Percentiles rank a stretch among this genome's conserved stretches.
Evolutionary conservation across 2,113 vertebrate genomes (phyloP).

Genomic region (Zosterops borbonicus): DNA sequence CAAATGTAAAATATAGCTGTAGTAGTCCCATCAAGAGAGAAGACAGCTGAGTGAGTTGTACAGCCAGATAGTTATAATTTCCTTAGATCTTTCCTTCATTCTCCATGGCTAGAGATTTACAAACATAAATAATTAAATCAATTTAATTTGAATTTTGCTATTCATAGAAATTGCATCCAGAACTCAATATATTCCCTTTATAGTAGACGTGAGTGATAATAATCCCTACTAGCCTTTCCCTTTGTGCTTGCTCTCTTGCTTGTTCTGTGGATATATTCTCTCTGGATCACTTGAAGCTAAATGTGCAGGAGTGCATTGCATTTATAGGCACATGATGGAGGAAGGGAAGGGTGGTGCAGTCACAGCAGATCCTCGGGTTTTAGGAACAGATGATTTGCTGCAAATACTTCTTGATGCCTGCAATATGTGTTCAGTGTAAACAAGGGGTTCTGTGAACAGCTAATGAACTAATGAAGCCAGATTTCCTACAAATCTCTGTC

Average conservation of each 20-base stretch:
- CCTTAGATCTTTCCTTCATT: background rate
- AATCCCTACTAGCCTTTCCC: background rate
- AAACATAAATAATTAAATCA: background rate
- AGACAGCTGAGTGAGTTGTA: background rate
- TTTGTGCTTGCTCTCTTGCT: background rate
- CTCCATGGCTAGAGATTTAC: background rate
- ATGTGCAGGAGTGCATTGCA: background rate
- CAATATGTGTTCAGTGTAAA: constrained; percentile 39
- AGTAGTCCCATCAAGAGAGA: background rate
- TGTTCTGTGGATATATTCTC: background rate
- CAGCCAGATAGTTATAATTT: background rate
- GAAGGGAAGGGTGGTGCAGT: background rate
- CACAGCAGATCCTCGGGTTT: background rate
- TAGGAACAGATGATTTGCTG: background rate
- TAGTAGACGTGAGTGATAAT: background rate
- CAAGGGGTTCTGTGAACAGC: constrained; percentile 19
- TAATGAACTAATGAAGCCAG: constrained; percentile 46
- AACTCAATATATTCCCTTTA: background rate
- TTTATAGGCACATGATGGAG: background rate
- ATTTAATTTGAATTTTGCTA: background rate
- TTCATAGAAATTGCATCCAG: background rate
- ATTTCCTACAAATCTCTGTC: constrained; percentile 23
- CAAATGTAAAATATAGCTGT: background rate
- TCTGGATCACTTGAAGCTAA: background rate
- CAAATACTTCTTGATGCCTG: constrained; percentile 39